Evolutionary conservation across 2,113 vertebrate species (phyloP).

Genomic region (Todiramphus chloris): DNA sequence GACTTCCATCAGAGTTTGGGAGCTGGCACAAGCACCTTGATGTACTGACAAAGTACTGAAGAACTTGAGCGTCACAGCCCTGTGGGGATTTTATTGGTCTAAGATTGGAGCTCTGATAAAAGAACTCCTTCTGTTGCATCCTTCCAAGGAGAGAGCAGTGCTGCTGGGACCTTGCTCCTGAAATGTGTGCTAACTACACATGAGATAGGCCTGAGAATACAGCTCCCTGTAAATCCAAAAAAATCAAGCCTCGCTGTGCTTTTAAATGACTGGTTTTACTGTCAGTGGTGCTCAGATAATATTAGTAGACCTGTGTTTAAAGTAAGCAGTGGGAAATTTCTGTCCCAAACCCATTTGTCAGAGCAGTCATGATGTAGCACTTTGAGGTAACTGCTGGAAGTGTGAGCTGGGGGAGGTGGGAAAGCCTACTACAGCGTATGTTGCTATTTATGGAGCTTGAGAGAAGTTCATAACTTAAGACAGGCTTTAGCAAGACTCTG

Average conservation of each 20-base stretch:
- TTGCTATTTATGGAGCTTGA: background rate
- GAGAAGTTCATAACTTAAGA: background rate
- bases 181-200: background rate
- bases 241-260: background rate
- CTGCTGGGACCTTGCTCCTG: background rate
- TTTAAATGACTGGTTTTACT: background rate
- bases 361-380: background rate
- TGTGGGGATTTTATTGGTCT: background rate
- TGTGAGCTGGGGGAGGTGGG: background rate
- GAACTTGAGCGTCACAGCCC: background rate
- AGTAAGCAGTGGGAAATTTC: background rate
- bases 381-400: background rate
- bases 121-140: background rate
- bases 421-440: background rate
- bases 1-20: background rate
- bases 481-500: background rate
- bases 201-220: background rate
- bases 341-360: background rate
- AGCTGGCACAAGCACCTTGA: background rate
- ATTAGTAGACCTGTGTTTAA: background rate
- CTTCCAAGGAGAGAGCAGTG: background rate
- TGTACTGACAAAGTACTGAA: background rate
- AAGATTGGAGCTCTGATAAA: background rate
- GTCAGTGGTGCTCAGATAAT: background rate
- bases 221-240: background rate